Evolutionary conservation across 2,888 invertebrate genomes (phyloP).

Genomic region (Iselma pallidipennis): DNA sequence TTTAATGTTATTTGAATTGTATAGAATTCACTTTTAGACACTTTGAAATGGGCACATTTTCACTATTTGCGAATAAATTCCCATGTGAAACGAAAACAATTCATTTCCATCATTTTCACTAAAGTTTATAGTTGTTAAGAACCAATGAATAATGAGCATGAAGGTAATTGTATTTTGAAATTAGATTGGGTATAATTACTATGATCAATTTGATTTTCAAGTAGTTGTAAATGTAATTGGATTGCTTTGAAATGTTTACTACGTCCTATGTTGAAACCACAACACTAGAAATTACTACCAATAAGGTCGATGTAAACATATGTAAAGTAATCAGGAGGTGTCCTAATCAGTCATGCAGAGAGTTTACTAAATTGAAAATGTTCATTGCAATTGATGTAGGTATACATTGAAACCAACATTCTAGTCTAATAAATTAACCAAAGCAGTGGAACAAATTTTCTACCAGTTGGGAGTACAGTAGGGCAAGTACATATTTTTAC

Average conservation of each 20-base stretch:
- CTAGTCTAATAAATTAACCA: no score
- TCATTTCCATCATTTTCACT: no score
- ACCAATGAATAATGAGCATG: no score
- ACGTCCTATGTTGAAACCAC: neutral
- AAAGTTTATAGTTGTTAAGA: no score
- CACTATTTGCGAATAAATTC: no score
- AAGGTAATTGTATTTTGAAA: neutral
- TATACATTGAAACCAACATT: no score
- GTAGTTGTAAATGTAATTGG: neutral
- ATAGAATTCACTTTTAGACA: neutral
- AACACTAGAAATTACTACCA: neutral
- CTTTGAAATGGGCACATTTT: no score
- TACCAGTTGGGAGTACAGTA: no score
- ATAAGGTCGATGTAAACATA: conserved; percentile 2
- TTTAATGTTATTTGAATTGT: neutral
- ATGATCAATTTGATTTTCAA: neutral
- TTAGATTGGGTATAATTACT: neutral
- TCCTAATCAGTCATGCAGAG: neutral
- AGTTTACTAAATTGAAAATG: neutral
- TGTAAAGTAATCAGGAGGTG: conserved; percentile 3
- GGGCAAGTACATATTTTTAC: no score
- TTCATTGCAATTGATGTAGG: neutral
- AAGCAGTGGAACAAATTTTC: no score
- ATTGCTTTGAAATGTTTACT: neutral
- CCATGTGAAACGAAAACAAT: no score